Base-by-base conservation (phyloP, 1,140 invertebrate genomes). In the Gryllus bimaculatus region DNA sequence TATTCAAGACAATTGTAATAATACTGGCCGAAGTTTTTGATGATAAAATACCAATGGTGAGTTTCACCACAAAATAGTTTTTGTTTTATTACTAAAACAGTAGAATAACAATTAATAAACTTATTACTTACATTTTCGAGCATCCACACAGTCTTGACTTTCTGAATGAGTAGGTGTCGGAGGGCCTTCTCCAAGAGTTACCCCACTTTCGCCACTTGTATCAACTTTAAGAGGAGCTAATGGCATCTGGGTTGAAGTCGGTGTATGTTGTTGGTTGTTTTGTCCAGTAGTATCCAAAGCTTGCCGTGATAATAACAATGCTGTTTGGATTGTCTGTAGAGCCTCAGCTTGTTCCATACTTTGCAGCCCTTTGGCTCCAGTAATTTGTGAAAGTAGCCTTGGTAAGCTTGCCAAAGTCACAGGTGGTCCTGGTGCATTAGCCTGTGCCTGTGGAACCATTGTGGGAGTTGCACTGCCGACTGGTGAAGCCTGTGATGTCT, bases 91-190 rank as follows among this genome's bases (percentile, higher is more conserved):
- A 39, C 5, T 5, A 39, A 2, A 39, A 39, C 5, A 39, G 26
- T 39, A 39, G 26, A 39, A 5, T 39, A 39, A 39, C 26, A 39
- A 39, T 39, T 2, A 39, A 39, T 39, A 39, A 39, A 39, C 26
- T 39, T 39, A 2, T n/a, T 20, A 82, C 85, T 86, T 85, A 89
- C 88, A 85, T 86, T 89, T 90, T 85, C 89, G 86, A 80, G 86
- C 87, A 83, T 90, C 89, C 76, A 89, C 86, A 83, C 89, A 90
- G 84, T 92, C 90, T 82, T 90, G 89, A 80, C 87, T 90, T 85
- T 92, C 91, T 73, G 91, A 92, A 86, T 91, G 91, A 76, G 91
- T 92, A 8, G 91, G 91, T 76, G 91, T 92, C 20, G 91, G 91
- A 82, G 91, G 91, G 80, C 91, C 90, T 81, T 90, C 89, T 79